A percentile compares a stretch with the other conserved stretches of the same genome.
phyloP scores from a whole-genome alignment of 1,140 invertebrate species.

The Laupala kohalensis region DNA sequence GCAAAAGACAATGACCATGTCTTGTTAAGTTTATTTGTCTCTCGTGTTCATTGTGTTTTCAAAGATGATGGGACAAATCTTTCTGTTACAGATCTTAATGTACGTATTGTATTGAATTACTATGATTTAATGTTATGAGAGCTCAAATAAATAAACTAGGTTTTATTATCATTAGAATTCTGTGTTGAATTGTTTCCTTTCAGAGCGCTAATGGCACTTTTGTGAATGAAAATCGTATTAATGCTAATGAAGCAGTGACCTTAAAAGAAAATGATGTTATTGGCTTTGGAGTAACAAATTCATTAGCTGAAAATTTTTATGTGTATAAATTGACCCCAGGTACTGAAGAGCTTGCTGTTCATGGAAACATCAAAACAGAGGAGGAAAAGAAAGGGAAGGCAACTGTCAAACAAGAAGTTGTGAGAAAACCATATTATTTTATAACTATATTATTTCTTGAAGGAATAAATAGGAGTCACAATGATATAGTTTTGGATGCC shows the following conservation, averaged over 20 bases:
- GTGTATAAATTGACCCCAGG: background rate
- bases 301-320: background rate
- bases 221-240: slow-evolving; percentile 3
- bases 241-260: background rate
- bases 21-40: background rate
- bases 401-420: too few species aligned
- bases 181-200: background rate
- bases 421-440: too few species aligned
- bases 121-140: background rate
- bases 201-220: slow-evolving; percentile 10
- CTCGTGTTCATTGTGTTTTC: background rate
- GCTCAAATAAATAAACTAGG: background rate
- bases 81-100: background rate
- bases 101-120: background rate
- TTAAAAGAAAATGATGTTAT: slow-evolving; percentile 3
- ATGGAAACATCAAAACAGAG: too few species aligned
- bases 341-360: too few species aligned
- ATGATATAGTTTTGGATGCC: too few species aligned
- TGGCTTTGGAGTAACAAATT: slow-evolving; percentile 1
- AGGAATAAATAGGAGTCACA: too few species aligned
- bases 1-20: background rate
- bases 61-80: background rate
- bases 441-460: too few species aligned
- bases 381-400: too few species aligned
- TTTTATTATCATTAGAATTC: too few species aligned